Evolutionary conservation across 1,140 invertebrate genomes (phyloP).

Genomic region (Melanaphis sacchari): DNA sequence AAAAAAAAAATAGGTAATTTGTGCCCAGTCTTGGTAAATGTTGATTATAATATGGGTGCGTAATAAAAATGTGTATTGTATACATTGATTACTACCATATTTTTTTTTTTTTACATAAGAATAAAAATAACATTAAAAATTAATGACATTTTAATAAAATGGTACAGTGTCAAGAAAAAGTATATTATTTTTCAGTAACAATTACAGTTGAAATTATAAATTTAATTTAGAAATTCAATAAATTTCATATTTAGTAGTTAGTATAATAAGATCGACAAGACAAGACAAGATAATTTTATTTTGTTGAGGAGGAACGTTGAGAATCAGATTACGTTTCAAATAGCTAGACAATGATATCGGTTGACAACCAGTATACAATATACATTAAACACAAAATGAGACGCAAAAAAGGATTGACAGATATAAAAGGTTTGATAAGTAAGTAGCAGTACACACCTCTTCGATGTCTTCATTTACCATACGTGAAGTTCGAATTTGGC

Average conservation of each 20-base stretch:
- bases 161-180: background rate
- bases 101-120: background rate
- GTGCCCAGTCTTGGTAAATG: background rate
- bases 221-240: background rate
- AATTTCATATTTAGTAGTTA: background rate
- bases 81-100: background rate
- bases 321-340: background rate
- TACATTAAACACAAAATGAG: background rate
- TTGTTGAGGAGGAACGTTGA: background rate
- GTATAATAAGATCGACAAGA: background rate
- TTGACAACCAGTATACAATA: background rate
- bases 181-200: background rate
- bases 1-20: too few relatives aligned
- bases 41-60: background rate
- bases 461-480: conserved; percentile 33
- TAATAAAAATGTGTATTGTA: background rate
- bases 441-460: conserved; percentile 41
- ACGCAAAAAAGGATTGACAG: background rate
- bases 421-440: background rate
- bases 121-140: background rate
- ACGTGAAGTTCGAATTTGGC: conserved; percentile 24
- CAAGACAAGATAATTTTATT: background rate
- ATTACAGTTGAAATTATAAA: background rate
- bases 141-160: background rate
- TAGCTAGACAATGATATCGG: background rate